These are phyloP conservation scores for Spicauda simplicius DNA, from an alignment of 2,888 invertebrate genomes.

Conservation along the genomic window DNA sequence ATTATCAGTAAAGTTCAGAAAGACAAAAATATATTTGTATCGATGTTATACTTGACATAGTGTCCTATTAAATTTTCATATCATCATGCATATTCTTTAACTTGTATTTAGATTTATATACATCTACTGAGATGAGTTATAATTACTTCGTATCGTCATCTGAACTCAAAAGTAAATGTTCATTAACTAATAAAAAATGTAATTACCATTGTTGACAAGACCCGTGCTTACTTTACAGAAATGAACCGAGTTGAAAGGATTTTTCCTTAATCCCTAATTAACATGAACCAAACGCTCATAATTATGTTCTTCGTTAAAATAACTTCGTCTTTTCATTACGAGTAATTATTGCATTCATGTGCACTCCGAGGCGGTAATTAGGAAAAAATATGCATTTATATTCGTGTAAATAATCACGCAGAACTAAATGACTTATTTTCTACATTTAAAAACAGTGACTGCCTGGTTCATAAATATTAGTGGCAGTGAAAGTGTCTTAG, in stretches of 20 bases:
- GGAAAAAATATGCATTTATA: constrained; percentile 33
- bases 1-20: too few species aligned
- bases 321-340: constrained; percentile 33
- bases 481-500: neutral
- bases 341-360: constrained; percentile 37
- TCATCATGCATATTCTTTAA: too few species aligned
- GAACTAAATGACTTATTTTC: constrained; percentile 14
- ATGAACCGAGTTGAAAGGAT: constrained; percentile 19
- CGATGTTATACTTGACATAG: too few species aligned
- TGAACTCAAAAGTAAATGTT: neutral
- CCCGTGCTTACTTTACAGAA: constrained; percentile 15
- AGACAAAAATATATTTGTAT: too few species aligned
- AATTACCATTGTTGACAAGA: constrained; percentile 18
- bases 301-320: constrained; percentile 38
- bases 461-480: neutral
- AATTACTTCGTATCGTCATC: too few species aligned
- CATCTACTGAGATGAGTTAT: too few species aligned
- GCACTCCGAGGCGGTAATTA: constrained; percentile 32
- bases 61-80: too few species aligned
- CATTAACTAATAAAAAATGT: neutral
- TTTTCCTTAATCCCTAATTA: constrained; percentile 37
- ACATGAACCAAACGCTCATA: constrained; percentile 35
- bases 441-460: neutral
- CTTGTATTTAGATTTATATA: too few species aligned
- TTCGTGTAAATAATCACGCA: constrained; percentile 24